Evolutionary conservation across 2,113 vertebrate species (phyloP).

Genomic region (Ascaphus truei): DNA sequence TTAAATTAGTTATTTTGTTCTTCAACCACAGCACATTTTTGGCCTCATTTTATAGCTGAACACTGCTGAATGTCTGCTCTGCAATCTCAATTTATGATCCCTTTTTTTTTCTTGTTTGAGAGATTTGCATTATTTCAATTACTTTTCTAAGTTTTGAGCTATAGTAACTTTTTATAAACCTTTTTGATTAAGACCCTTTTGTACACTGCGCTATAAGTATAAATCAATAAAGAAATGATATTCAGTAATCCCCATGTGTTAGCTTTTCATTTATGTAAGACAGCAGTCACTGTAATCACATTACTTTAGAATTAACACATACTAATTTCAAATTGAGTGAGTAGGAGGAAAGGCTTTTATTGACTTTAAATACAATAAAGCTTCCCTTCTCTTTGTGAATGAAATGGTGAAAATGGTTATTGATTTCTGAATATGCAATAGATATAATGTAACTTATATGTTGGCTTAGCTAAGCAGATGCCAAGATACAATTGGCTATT

Average conservation of each 20-base stretch:
- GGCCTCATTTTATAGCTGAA: too few species aligned
- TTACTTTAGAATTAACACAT: conserved; percentile 20
- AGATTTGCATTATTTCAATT: not conserved
- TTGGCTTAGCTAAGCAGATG: too few species aligned
- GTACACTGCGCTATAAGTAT: conserved; percentile 8
- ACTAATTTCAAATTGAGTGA: not conserved
- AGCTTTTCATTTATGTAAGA: conserved; percentile 26
- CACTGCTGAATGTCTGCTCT: too few species aligned
- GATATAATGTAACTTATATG: too few species aligned
- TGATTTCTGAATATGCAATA: not conserved
- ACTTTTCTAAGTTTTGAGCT: not conserved
- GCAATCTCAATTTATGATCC: too few species aligned
- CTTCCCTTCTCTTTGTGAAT: not conserved
- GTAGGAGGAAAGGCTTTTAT: not conserved
- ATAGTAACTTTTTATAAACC: not conserved
- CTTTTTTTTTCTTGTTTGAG: not conserved
- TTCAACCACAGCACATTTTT: too few species aligned
- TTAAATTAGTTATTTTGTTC: too few species aligned
- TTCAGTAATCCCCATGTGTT: conserved; percentile 16
- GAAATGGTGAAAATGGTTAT: not conserved
- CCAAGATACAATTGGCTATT: too few species aligned
- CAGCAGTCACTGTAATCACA: conserved; percentile 7
- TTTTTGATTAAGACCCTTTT: not conserved
- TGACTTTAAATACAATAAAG: not conserved
- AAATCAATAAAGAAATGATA: conserved; percentile 32